Conservation (phyloP, 2,888 invertebrate species). For the Prostheceraeus crozeri region DNA sequence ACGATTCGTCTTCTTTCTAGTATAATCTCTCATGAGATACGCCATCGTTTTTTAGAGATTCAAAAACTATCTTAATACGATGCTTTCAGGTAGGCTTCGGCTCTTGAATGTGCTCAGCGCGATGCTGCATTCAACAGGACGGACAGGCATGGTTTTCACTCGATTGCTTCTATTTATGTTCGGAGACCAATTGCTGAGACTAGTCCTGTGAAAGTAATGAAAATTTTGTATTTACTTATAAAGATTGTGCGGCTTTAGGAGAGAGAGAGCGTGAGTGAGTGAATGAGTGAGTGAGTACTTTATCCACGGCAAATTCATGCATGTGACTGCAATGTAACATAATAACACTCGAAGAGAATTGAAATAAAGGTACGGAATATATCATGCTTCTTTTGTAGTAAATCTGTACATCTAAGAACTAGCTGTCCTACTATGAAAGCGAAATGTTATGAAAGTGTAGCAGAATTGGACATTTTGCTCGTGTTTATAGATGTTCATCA, state of each 20-base stretch:
- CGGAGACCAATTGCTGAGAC: no score
- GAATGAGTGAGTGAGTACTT: no score
- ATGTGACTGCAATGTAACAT: no score
- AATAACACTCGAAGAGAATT: no score
- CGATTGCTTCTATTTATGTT: no score
- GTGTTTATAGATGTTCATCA: constrained; percentile 29
- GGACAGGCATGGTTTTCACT: no score
- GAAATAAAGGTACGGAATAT: no score
- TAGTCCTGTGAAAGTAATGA: no score
- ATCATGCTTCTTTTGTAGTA: constrained; percentile 33
- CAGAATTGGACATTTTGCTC: constrained; percentile 32
- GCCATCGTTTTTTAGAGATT: constrained; percentile 22
- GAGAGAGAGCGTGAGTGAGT: no score
- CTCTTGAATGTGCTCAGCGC: no score
- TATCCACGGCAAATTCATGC: no score
- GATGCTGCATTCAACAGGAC: no score
- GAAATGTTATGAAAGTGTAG: constrained; percentile 23
- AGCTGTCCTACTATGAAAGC: constrained; percentile 14
- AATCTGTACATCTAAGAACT: constrained; percentile 27
- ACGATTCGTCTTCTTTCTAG: constrained; percentile 19
- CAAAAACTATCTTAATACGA: constrained; percentile 9
- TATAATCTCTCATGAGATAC: constrained; percentile 19
- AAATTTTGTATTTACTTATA: constrained; percentile 22
- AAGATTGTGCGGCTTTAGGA: constrained; percentile 8
- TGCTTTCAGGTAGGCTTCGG: constrained; percentile 19